Percentiles rank a stretch among this genome's conserved stretches.
phyloP scores from a whole-genome alignment of 2,888 invertebrate species.

The Crocallis elinguaria region DNA sequence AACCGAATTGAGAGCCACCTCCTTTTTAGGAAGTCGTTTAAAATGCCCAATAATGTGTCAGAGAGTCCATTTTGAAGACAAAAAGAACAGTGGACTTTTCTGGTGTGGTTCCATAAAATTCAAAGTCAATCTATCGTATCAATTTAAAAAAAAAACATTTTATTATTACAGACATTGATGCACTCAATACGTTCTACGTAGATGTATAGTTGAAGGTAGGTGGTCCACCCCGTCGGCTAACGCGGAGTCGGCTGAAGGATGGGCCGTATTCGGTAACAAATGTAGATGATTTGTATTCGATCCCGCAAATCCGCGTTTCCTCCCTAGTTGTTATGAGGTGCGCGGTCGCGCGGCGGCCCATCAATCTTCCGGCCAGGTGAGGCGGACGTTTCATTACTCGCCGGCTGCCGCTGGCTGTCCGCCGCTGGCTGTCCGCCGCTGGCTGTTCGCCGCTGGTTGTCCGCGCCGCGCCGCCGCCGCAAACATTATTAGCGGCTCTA shows the following conservation, averaged over 20 bases:
- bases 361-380: constrained; percentile 13
- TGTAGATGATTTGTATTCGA: constrained; percentile 27
- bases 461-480: background rate
- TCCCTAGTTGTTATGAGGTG: constrained; percentile 6
- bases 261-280: constrained; percentile 42
- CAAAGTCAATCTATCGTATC: no score
- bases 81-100: no score
- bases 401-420: background rate
- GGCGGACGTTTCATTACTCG: constrained; percentile 13
- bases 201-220: background rate
- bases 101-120: no score
- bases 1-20: no score
- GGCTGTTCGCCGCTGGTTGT: background rate
- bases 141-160: no score
- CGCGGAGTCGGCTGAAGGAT: constrained; percentile 13
- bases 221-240: background rate
- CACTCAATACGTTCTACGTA: no score
- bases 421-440: constrained; percentile 1
- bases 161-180: no score
- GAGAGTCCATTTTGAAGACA: no score
- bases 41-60: no score
- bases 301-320: constrained; percentile 6
- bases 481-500: constrained; percentile 2
- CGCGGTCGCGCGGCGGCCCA: constrained; percentile 1
- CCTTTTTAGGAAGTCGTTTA: no score